Evolutionary conservation across 2,113 vertebrate genomes (phyloP).

Genomic region (Cyanistes caeruleus): DNA sequence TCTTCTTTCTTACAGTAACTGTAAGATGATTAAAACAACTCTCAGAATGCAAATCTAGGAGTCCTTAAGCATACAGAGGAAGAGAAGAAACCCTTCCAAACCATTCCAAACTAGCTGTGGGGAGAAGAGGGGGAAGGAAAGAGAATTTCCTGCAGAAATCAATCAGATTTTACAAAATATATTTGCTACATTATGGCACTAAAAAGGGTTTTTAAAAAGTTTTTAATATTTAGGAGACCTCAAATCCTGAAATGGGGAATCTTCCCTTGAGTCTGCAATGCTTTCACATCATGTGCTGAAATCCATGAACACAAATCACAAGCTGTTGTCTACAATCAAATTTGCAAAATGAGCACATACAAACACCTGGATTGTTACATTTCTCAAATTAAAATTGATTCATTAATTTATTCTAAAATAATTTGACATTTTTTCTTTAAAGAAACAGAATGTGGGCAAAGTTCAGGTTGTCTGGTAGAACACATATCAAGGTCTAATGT

Average conservation of each 20-base stretch:
- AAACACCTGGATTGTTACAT: background rate
- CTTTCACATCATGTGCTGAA: background rate
- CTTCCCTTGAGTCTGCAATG: accelerated
- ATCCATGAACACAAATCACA: background rate
- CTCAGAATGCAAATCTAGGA: background rate
- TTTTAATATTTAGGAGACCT: background rate
- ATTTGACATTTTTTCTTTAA: background rate
- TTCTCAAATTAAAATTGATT: background rate
- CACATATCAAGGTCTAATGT: background rate
- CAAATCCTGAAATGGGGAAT: background rate
- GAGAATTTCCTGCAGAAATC: background rate
- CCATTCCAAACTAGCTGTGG: background rate
- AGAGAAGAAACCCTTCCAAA: background rate
- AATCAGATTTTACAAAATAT: background rate
- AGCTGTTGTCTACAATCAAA: background rate
- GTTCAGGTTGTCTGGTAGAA: background rate
- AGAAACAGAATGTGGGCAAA: background rate
- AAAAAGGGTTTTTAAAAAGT: background rate
- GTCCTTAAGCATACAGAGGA: background rate
- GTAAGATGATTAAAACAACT: background rate
- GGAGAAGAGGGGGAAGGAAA: background rate
- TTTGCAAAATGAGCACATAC: background rate
- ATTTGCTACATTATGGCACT: background rate
- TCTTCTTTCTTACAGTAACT: background rate
- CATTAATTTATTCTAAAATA: background rate